phyloP scores from a whole-genome alignment of 2,888 invertebrate species.

The Sarcophaga variegata region DNA sequence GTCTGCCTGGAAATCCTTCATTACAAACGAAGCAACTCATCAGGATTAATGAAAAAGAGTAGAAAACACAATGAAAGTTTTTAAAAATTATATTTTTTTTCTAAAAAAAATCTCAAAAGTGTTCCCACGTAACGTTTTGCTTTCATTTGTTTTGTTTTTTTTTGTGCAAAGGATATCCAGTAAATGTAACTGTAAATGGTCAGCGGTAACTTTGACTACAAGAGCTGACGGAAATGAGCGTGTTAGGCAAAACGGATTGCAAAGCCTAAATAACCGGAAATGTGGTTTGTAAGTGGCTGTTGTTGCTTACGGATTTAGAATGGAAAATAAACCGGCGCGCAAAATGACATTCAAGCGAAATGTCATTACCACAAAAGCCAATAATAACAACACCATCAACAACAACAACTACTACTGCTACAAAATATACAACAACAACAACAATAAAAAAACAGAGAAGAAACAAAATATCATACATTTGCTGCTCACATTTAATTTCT shows the following conservation, averaged over 20 bases:
- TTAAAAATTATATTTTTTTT: neutral
- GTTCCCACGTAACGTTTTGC: neutral
- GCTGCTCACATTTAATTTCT: neutral
- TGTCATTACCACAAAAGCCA: constrained; percentile 61
- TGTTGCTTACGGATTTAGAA: constrained; percentile 50
- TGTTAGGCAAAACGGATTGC: constrained; percentile 70
- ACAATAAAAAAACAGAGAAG: neutral
- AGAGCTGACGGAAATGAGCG: constrained; percentile 66
- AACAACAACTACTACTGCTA: neutral
- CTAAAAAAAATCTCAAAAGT: neutral
- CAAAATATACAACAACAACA: constrained; percentile 12
- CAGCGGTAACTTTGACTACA: neutral
- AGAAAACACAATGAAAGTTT: neutral
- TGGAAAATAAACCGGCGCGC: constrained; percentile 39
- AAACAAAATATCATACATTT: constrained; percentile 5
- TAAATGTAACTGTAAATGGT: neutral
- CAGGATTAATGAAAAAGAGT: neutral
- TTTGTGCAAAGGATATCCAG: neutral
- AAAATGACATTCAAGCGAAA: constrained; percentile 55
- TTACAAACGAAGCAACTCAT: neutral
- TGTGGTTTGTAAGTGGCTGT: constrained; percentile 68
- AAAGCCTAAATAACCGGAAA: constrained; percentile 71
- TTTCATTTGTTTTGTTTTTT: neutral
- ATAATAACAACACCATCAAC: constrained; percentile 28
- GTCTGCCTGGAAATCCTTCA: neutral